Evolutionary conservation across 2,113 vertebrate genomes (phyloP), one percentile per base, ranked within the genome.

Genomic region (Opisthocomus hoazin): DNA sequence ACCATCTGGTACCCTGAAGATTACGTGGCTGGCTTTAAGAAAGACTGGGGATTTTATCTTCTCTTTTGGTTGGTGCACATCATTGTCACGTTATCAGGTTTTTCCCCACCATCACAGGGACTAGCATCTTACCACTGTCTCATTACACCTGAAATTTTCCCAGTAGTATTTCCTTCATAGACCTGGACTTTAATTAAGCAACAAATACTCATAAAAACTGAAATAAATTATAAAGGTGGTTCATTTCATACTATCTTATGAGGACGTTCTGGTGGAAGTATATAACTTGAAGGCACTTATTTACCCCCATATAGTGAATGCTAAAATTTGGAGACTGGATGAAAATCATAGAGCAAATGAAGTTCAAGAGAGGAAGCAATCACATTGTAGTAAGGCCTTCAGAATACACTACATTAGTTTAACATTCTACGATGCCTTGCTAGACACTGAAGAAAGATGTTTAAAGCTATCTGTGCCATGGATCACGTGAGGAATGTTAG

Each of bases 401-500:
- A 50, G 73, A 71, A 58, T 2, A 94, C 22, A 26, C 26, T 60
- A 30, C 24, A 68, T 41, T 6, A 84, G 32, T 50, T 77, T 37
- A 56, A 46, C 13, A 5, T 22, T 86, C 65, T 45, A 54, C 15
- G 69, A 69, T 70, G 45, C 6, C 29, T 75, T 70, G 32, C 43
- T 68, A 64, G 27, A 43, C 23, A 63, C 1, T 29, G 54, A 85
- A 64, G 21, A 82, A 89, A 48, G 10, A 46, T 21, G 45, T 64
- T 77, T 71, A 20, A 77, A 73, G 24, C 48, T 54, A 43, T 11
- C 27, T 54, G 26, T 73, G 50, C 20, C 56, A 34, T 4, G 24
- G 48, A 69, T 57, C 45, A 53, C 0, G 1, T 16, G 9, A 11
- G 12, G 8, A 70, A 77, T 0, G 8, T 43, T 43, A 43, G 27